Base-by-base conservation (phyloP, 2,113 vertebrate species). In the Toxotes chatareus region DNA sequence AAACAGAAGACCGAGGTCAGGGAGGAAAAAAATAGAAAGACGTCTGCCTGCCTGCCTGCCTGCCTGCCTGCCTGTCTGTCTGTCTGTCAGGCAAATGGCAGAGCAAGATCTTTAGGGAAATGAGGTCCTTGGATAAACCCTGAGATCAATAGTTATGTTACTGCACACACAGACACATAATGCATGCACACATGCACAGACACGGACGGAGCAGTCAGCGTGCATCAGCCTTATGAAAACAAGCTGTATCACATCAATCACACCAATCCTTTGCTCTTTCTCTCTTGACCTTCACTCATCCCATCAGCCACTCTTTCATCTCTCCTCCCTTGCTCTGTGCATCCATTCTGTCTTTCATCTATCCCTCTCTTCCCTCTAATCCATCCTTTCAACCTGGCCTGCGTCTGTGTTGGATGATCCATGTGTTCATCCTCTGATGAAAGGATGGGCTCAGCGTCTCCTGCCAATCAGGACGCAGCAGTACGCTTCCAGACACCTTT, bases 221-320 rank as follows among this genome's bases (percentile, higher is more conserved):
- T 76, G 80, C 74, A 32, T 80, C 65, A 23, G 72, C 64, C 80
- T 90, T 86, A 88, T 86, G 86, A 92, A 91, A 93, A 93, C 90
- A 93, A 90, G 89, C 87, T 87, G 89, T 84, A 89, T 88, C 89
- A 89, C 90, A 94, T 94, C 91, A 92, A 87, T 93, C 91, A 88
- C 85, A 82, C 70, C 83, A 67, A 78, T 80, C 79, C 86, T 87
- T 92, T 91, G 76, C 89, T 89, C 86, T 87, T 44, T 77, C 83
- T 88, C 89, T 86, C 86, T 91, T 91, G 92, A 93, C 92, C 91
- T 93, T 93, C 86, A 85, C 88, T 91, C 85, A 88, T 90, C 91
- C 89, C 87, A 91, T 87, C 89, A 87, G 75, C 64, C 79, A 74
- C 80, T 85, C 90, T 93, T 93, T 93, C 88, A 92, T 94, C 91